phyloP scores from a whole-genome alignment of 2,797 vertebrate genomes.

The Taenioides sp. region DNA sequence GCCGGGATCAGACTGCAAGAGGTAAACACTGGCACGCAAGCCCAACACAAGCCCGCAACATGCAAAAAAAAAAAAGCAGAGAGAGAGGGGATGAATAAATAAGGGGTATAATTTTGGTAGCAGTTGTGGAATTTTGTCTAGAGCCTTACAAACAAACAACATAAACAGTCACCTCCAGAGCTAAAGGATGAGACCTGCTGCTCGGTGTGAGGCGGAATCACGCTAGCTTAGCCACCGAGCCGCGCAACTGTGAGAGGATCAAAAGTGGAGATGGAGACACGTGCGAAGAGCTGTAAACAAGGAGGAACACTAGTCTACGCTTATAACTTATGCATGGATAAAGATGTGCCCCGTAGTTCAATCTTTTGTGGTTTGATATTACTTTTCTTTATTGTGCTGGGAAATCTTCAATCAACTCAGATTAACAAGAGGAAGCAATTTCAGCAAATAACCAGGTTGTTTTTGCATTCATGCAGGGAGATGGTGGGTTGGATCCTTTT shows the following conservation, averaged over 20 bases:
- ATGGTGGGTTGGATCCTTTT: background rate
- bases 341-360: slow-evolving; percentile 33
- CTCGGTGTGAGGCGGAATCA: slow-evolving; percentile 61
- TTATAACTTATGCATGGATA: slow-evolving; percentile 12
- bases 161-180: slow-evolving; percentile 64
- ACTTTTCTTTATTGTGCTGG: slow-evolving; percentile 27
- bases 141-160: slow-evolving; percentile 21
- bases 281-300: slow-evolving; percentile 68
- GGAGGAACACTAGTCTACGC: slow-evolving; percentile 23
- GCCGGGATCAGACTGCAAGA: slow-evolving; percentile 61
- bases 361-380: slow-evolving; percentile 52
- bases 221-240: slow-evolving; percentile 70
- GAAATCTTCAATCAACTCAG: background rate
- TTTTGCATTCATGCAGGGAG: background rate
- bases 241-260: slow-evolving; percentile 66
- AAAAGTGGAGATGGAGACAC: slow-evolving; percentile 66
- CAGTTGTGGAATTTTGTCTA: background rate
- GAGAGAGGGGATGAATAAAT: slow-evolving; percentile 30
- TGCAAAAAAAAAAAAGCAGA: slow-evolving; percentile 30
- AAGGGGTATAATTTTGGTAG: slow-evolving; percentile 31
- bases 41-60: slow-evolving; percentile 15
- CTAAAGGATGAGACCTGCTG: slow-evolving; percentile 65
- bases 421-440: background rate
- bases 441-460: background rate
- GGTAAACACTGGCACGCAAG: slow-evolving; percentile 48